Conservation (phyloP, 2,113 vertebrate genomes). For the Glaucidium brasilianum region DNA sequence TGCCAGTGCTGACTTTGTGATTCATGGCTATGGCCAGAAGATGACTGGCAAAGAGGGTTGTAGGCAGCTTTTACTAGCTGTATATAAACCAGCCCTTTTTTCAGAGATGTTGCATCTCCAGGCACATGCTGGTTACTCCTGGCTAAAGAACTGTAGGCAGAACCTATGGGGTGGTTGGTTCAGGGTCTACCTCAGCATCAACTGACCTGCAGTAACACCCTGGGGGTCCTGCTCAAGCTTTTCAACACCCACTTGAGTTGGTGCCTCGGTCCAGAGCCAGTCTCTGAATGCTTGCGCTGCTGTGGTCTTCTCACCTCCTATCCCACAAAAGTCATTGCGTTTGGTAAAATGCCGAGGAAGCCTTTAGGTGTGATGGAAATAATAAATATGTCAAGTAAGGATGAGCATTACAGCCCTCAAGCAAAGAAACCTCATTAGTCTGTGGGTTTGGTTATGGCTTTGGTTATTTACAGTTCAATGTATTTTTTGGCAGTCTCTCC, state of each 20-base stretch:
- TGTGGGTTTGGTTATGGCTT: not conserved
- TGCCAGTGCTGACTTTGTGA: not conserved
- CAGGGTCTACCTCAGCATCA: not conserved
- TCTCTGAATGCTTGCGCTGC: rapidly evolving
- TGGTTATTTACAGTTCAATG: not conserved
- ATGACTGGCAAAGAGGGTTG: not conserved
- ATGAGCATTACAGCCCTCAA: not conserved
- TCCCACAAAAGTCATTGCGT: rapidly evolving
- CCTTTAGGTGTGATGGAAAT: not conserved
- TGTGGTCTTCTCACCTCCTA: not conserved
- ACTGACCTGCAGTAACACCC: no score
- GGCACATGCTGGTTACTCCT: rapidly evolving
- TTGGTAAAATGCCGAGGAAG: not conserved
- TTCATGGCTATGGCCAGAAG: not conserved
- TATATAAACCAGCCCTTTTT: not conserved
- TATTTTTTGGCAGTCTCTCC: not conserved
- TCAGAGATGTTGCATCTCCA: not conserved
- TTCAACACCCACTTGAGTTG: rapidly evolving
- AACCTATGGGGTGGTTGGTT: not conserved
- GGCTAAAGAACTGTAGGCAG: not conserved
- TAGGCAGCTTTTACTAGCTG: not conserved
- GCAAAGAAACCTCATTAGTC: not conserved
- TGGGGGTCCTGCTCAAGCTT: no score
- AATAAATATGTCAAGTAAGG: rapidly evolving
- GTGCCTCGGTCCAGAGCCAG: rapidly evolving